Evolutionary conservation across 2,888 invertebrate species (phyloP).

Genomic region (Agrotis ipsilon): DNA sequence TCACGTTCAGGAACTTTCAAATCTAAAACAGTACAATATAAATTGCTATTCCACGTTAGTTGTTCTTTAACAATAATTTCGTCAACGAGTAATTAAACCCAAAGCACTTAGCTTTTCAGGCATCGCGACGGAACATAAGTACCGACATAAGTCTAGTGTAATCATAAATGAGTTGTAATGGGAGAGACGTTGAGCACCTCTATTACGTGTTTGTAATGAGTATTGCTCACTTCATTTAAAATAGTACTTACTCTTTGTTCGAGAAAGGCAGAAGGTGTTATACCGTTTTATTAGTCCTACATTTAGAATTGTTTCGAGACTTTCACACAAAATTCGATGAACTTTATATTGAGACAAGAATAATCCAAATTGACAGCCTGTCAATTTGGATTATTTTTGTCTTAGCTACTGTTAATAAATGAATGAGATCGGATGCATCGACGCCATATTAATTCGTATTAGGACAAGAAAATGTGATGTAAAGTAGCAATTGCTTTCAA

Average conservation of each 20-base stretch:
- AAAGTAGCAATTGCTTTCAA: too few species aligned
- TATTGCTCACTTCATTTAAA: background rate
- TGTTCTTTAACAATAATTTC: background rate
- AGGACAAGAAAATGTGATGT: too few species aligned
- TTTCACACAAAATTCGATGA: too few species aligned
- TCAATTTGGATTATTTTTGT: too few species aligned
- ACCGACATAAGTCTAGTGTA: slow-evolving; percentile 7
- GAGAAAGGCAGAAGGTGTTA: background rate
- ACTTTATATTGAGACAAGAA: too few species aligned
- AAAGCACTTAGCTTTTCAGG: background rate
- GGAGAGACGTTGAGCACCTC: background rate
- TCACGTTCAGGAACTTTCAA: too few species aligned
- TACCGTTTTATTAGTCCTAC: background rate
- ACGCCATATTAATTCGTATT: too few species aligned
- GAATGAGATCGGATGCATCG: too few species aligned
- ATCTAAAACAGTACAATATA: background rate
- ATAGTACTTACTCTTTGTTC: slow-evolving; percentile 4
- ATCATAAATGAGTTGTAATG: slow-evolving; percentile 19
- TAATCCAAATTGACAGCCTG: too few species aligned
- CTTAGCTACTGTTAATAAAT: too few species aligned
- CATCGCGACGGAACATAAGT: slow-evolving; percentile 8
- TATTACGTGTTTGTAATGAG: slow-evolving; percentile 23
- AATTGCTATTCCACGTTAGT: background rate
- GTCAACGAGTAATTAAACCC: background rate
- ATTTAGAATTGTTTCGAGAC: too few species aligned